Conservation (phyloP, 2,797 vertebrate genomes). For the Acanthis flammea region DNA sequence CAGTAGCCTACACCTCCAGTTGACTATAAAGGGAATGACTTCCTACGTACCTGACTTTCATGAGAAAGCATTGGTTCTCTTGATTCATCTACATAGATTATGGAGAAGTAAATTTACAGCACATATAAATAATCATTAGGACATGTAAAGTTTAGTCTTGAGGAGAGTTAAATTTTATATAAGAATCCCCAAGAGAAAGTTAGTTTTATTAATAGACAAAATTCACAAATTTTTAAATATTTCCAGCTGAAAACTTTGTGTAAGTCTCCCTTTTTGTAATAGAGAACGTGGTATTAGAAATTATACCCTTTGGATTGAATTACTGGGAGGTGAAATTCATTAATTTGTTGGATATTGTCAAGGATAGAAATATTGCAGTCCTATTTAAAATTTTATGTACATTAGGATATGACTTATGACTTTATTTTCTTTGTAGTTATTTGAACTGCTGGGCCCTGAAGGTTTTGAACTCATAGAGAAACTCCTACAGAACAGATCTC, state of each 20-base stretch:
- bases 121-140: background rate
- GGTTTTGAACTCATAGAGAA: conserved; percentile 94
- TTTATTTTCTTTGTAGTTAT: conserved; percentile 78
- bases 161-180: background rate
- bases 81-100: background rate
- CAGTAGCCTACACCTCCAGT: background rate
- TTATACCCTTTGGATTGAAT: background rate
- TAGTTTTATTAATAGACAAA: background rate
- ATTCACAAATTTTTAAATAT: background rate
- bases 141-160: background rate
- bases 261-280: background rate
- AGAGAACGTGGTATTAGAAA: background rate
- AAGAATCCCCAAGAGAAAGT: background rate
- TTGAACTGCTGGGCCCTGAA: conserved; percentile 92
- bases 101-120: background rate
- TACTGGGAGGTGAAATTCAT: background rate
- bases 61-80: background rate
- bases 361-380: background rate
- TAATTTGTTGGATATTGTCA: background rate
- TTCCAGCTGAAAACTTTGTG: background rate
- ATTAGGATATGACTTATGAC: background rate
- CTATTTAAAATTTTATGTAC: background rate
- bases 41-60: background rate
- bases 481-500: conserved; percentile 86
- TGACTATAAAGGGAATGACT: background rate